phyloP scores from a whole-genome alignment of 2,797 vertebrate genomes.

The Ambastaia sidthimunki region DNA sequence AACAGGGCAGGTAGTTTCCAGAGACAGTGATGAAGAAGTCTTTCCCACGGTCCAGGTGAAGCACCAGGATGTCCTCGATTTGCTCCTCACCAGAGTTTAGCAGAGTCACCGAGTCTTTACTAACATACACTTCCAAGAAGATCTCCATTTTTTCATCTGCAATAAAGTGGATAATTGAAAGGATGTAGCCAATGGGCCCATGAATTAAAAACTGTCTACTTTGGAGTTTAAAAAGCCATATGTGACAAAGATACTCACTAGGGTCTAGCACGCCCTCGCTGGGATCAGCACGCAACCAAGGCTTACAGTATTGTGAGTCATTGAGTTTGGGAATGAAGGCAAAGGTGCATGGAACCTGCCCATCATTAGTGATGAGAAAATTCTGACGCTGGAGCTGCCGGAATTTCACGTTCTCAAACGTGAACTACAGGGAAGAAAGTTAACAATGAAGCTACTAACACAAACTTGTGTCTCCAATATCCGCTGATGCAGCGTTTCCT shows the following conservation, averaged over 20 bases:
- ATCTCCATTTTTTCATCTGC: conserved; percentile 92
- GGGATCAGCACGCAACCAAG: conserved; percentile 95
- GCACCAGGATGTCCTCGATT: conserved; percentile 96
- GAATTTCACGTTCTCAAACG: conserved; percentile 92
- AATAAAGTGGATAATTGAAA: conserved; percentile 46
- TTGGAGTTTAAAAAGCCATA: too few species aligned
- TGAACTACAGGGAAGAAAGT: conserved; percentile 75
- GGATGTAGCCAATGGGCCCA: not conserved
- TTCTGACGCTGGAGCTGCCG: conserved; percentile 91
- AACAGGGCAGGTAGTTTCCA: conserved; percentile 94
- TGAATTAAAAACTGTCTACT: too few species aligned
- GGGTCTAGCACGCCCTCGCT: conserved; percentile 93
- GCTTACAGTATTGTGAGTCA: conserved; percentile 91
- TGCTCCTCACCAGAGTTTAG: conserved; percentile 92
- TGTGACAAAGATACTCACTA: conserved; percentile 79
- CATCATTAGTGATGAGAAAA: conserved; percentile 93
- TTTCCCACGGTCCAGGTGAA: conserved; percentile 96
- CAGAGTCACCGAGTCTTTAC: conserved; percentile 94
- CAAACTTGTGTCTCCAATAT: not conserved
- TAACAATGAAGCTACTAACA: not conserved
- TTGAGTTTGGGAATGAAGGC: conserved; percentile 96
- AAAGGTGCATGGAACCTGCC: conserved; percentile 95
- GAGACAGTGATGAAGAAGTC: conserved; percentile 97
- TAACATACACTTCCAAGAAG: conserved; percentile 93
- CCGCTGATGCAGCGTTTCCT: not conserved